phyloP scores from a whole-genome alignment of 2,797 vertebrate genomes.

The Staurois parvus region DNA sequence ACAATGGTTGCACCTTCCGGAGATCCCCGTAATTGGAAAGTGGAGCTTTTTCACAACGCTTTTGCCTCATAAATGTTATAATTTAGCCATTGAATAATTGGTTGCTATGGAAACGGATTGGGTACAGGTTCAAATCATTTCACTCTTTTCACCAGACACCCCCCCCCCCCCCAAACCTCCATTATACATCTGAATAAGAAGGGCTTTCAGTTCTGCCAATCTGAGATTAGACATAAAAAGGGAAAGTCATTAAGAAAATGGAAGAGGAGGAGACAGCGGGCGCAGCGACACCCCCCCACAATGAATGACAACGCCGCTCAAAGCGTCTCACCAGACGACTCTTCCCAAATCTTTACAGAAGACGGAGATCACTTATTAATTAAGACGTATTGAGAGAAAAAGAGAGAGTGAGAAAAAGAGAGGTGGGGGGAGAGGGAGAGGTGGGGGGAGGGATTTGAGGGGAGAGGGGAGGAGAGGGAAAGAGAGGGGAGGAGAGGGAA shows the following conservation, averaged over 20 bases:
- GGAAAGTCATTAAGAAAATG: conserved; percentile 50
- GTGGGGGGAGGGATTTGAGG: too few relatives aligned
- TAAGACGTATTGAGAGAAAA: too few relatives aligned
- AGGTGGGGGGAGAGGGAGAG: too few relatives aligned
- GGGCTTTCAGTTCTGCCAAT: conserved; percentile 72
- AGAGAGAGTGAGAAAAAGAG: too few relatives aligned
- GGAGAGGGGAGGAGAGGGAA: too few relatives aligned
- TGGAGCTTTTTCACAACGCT: conserved; percentile 60
- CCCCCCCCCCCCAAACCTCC: background rate
- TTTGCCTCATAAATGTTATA: conserved; percentile 72
- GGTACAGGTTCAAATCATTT: conserved; percentile 74
- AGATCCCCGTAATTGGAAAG: conserved; percentile 61
- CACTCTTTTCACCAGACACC: conserved; percentile 61
- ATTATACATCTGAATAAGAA: conserved; percentile 64
- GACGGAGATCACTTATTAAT: too few relatives aligned
- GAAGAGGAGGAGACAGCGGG: conserved; percentile 20
- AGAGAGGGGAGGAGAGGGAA: too few relatives aligned
- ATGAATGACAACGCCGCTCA: too few relatives aligned
- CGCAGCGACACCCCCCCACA: background rate
- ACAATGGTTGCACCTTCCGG: background rate
- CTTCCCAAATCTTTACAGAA: too few relatives aligned
- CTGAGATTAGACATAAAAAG: conserved; percentile 64
- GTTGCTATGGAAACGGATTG: conserved; percentile 79
- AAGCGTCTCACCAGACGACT: too few relatives aligned
- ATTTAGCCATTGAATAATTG: conserved; percentile 76